phyloP scores from a whole-genome alignment of 2,797 vertebrate species.

The Coendou prehensilis region DNA sequence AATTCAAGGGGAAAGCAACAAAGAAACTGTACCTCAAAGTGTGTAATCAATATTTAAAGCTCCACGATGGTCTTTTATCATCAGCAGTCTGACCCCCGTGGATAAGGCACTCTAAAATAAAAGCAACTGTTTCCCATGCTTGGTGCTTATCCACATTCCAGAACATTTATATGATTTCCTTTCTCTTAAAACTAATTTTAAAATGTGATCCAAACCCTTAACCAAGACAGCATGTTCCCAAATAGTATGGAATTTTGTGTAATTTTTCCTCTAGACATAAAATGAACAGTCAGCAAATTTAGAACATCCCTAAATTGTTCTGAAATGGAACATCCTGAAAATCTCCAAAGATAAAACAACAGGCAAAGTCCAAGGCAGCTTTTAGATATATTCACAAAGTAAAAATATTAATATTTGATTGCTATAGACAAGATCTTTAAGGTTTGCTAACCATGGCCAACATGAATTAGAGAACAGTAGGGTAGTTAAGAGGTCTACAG shows the following conservation, averaged over 20 bases:
- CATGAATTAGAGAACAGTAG: not conserved
- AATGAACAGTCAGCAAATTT: conserved; percentile 87
- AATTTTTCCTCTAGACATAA: conserved; percentile 88
- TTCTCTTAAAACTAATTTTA: conserved; percentile 89
- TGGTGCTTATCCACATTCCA: conserved; percentile 87
- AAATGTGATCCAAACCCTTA: conserved; percentile 88
- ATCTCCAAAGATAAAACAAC: conserved; percentile 56
- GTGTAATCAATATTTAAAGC: conserved; percentile 74
- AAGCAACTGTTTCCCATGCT: conserved; percentile 83
- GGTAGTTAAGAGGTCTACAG: not conserved
- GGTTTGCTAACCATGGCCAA: conserved; percentile 59
- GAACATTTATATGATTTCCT: conserved; percentile 88
- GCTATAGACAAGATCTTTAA: conserved; percentile 53
- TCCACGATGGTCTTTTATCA: conserved; percentile 79
- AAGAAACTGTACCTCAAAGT: conserved; percentile 64
- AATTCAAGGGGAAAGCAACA: conserved; percentile 69
- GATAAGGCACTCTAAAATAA: conserved; percentile 83
- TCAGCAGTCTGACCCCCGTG: conserved; percentile 80
- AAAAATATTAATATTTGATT: conserved; percentile 35
- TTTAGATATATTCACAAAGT: conserved; percentile 11
- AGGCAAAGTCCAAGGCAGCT: conserved; percentile 30
- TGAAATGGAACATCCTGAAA: conserved; percentile 72
- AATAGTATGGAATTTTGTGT: conserved; percentile 88
- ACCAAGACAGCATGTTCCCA: conserved; percentile 89
- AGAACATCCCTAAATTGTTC: conserved; percentile 85